Conservation (phyloP, 2,113 vertebrate genomes). For the Aptenodytes forsteri region DNA sequence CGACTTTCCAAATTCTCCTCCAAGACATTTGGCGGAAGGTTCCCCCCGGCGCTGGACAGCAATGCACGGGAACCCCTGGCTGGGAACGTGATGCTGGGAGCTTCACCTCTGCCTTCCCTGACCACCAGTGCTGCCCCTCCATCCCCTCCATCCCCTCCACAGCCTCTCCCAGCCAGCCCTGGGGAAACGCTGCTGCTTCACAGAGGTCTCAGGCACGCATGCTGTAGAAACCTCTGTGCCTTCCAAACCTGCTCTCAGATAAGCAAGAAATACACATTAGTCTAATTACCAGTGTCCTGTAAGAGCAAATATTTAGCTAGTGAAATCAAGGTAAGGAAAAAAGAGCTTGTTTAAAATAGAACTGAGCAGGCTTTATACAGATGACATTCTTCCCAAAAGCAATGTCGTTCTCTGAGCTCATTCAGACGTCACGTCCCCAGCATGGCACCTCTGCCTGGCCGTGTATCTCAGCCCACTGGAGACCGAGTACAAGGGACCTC, state of each 20-base stretch:
- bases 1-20: neutral
- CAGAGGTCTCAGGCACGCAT: accelerated
- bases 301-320: constrained; percentile 15
- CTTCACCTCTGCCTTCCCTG: neutral
- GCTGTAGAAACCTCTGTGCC: neutral
- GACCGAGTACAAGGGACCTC: accelerated
- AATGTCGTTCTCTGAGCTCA: neutral
- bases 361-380: neutral
- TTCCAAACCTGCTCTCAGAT: neutral
- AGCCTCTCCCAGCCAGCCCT: neutral
- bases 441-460: neutral
- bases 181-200: neutral
- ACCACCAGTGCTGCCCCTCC: accelerated
- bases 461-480: neutral
- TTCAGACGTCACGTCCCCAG: accelerated
- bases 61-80: neutral
- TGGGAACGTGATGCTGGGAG: neutral
- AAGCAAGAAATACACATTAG: neutral
- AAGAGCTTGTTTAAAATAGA: neutral
- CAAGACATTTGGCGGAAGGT: neutral
- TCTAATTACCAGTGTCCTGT: neutral
- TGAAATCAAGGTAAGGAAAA: neutral
- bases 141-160: neutral
- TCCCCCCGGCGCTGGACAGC: neutral
- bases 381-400: neutral